These are phyloP conservation scores for Pseudomyrmex gracilis DNA, from an alignment of 1,140 invertebrate genomes.

Conservation along the genomic window DNA sequence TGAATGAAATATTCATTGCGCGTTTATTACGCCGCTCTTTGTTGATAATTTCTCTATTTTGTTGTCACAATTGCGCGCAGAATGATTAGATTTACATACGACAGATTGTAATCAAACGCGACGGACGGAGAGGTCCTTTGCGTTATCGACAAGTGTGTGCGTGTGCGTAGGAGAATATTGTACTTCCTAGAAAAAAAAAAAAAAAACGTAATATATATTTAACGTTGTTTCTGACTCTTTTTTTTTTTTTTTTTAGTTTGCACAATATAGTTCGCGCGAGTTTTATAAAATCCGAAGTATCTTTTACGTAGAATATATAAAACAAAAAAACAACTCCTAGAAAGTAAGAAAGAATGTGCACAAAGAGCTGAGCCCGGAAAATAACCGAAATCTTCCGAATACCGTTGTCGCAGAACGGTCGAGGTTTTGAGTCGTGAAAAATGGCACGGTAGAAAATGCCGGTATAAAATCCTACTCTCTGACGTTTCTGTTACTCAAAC, in stretches of 20 bases:
- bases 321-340: slow-evolving; percentile 2
- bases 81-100: not conserved
- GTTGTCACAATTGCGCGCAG: not conserved
- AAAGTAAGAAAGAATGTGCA: slow-evolving; percentile 18
- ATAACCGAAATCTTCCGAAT: not conserved
- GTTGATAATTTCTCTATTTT: not conserved
- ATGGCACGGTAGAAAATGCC: slow-evolving; percentile 30
- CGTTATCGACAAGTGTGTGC: not conserved
- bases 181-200: slow-evolving; percentile 44
- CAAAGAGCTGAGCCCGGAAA: slow-evolving; percentile 24
- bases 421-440: not conserved
- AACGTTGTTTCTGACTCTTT: slow-evolving; percentile 43
- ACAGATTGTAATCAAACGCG: slow-evolving; percentile 46
- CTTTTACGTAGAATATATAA: not conserved
- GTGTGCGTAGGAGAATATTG: not conserved
- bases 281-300: slow-evolving; percentile 7
- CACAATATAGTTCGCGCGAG: slow-evolving; percentile 26
- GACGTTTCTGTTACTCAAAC: slow-evolving; percentile 13
- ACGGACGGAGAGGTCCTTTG: slow-evolving; percentile 4
- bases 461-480: slow-evolving; percentile 10
- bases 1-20: slow-evolving; percentile 30
- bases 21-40: not conserved
- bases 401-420: not conserved
- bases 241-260: slow-evolving; percentile 32
- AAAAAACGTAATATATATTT: slow-evolving; percentile 39